Percentiles rank a stretch among this genome's conserved stretches.
These are phyloP conservation scores for Phylloscopus trochilus DNA, from an alignment of 2,113 vertebrate species.

Conservation along the genomic window DNA sequence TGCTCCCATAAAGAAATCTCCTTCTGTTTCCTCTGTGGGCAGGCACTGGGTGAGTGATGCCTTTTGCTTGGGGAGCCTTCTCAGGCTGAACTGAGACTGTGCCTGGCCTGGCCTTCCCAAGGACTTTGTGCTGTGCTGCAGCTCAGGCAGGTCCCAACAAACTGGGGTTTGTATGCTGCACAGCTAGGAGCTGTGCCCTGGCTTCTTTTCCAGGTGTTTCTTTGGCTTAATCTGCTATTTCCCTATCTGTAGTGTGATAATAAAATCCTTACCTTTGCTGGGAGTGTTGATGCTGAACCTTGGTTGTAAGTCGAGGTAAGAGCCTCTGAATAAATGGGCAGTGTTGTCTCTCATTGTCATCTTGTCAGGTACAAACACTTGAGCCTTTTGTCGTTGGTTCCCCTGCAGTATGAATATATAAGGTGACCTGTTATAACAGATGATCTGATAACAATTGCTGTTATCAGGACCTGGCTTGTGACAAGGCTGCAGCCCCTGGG, in stretches of 20 bases:
- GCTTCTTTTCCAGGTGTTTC: background rate
- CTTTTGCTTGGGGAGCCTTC: background rate
- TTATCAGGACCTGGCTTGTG: background rate
- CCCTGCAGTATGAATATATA: background rate
- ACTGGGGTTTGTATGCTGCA: background rate
- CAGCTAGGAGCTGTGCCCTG: background rate
- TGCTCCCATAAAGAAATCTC: background rate
- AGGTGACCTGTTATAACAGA: background rate
- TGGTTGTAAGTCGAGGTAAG: background rate
- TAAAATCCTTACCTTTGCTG: background rate
- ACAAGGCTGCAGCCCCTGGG: background rate
- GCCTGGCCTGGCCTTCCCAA: background rate
- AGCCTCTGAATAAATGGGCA: background rate
- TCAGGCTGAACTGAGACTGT: background rate
- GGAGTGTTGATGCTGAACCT: background rate
- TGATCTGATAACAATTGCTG: background rate
- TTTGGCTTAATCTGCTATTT: background rate
- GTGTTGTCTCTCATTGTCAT: background rate
- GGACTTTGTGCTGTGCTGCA: background rate
- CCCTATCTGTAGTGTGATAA: background rate
- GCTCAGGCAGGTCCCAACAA: background rate
- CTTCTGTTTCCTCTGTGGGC: background rate
- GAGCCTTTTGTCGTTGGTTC: background rate
- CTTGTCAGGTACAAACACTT: background rate
- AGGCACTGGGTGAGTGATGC: background rate